Evolutionary conservation across 2,797 vertebrate genomes (phyloP), one percentile per base, ranked within the genome.

Genomic region (Pterois miles): DNA sequence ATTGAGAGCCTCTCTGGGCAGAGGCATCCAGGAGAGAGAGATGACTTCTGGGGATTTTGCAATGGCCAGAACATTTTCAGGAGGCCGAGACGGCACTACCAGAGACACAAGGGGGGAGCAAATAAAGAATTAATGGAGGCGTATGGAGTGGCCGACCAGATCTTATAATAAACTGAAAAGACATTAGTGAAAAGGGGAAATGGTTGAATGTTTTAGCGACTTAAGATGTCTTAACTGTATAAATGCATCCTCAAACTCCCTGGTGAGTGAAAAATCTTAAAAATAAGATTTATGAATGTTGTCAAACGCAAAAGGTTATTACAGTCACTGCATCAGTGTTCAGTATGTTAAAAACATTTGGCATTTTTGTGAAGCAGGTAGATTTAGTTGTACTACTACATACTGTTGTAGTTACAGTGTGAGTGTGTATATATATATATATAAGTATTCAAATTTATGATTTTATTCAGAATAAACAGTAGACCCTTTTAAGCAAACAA

Each of bases 31-130:
- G 74, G 98, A 98, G 64, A 99, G 96, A 0, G 98, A 98, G 84
- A 99, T 99, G 76, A 97, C 97, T 90, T 99, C 98, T 5, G 98
- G 98, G 38, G 98, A 98, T 18, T 97, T 98, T 56, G 98, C 97
- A 78, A 96, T 95, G 60, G 98, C 98, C 95, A 98, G 95, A 65
- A 99, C 97, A 0, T 98, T 99, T 90, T 98, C 98, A 43, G 98
- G 98, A 73, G 98, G 95, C 27, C 97, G 97, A 12, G 98, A 99
- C 63, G 98, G 98, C 65, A 99, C 98, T 99, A 89, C 1, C 2
- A 72, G 6, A 65, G 10, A 75, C 25, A 81, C 4, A 53, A 38
- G 3, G 46, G n/a, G 2, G 16, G 16, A 16, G 18, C 25, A 4
- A 54, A 36, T 33, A 34, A 12, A 36, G 7, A 40, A 6, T 58